Evolutionary conservation across 1,140 invertebrate genomes (phyloP), one percentile per base, ranked within the genome.

Genomic region (Bicyclus anynana): DNA sequence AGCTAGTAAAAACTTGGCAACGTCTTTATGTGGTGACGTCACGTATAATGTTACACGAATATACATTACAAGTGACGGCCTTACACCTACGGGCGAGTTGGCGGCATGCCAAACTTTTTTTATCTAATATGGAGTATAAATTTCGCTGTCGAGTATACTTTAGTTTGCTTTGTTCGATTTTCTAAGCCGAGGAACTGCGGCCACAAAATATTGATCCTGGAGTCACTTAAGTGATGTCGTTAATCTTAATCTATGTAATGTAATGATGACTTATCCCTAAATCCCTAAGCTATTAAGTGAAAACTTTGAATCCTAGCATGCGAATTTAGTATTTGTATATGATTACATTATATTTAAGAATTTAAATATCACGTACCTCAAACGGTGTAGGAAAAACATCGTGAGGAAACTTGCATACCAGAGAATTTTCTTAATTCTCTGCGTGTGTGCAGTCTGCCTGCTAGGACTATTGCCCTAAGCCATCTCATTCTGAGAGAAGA

Each of bases 1-100:
- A 62, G 49, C 46, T 59, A 57, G 65, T 67, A 64, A 64, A 57
- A 67, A 70, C 64, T 70, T 70, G 67, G 67, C 67, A 62, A 53
- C 26, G 55, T 62, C 35, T 62, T 56, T 64, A 53, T 61, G 37
- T 55, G 46, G 35, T 21, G 53, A 59, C 59, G 53, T 64, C 58
- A 62, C 62, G 62, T 66, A 63, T 60, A 62, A 60, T 63, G 53
- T 50, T 40, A 62, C 59, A 60, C 38, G 56, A 50, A 63, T 51
- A 62, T 61, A 69, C 53, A 70, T 67, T 64, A 64, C 40, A 62
- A 38, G 52, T 27, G 18, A 29, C 55, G 53, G 26, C 48, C 53
- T 61, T 57, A 49, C 54, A 57, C 50, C 53, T 65, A 60, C 58
- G 26, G 58, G 46, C 59, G 21, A 55, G 50, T 69, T 66, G 64